Evolutionary conservation across 2,797 vertebrate species (phyloP).

Genomic region (Oreonectes daqikongensis): DNA sequence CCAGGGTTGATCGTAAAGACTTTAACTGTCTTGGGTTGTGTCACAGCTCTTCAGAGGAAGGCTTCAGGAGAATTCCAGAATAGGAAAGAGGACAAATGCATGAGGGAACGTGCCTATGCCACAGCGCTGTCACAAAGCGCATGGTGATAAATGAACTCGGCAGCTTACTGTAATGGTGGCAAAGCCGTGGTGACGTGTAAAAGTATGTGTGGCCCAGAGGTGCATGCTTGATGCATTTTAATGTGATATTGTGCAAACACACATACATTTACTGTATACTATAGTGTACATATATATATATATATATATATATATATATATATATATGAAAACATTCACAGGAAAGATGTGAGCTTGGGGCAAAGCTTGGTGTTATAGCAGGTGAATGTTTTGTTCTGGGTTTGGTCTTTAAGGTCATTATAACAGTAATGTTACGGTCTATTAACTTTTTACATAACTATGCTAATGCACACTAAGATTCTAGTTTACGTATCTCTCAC

Average conservation of each 20-base stretch:
- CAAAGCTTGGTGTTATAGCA: neutral
- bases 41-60: conserved; percentile 33
- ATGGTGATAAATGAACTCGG: conserved; percentile 40
- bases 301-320: neutral
- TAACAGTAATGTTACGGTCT: conserved; percentile 10
- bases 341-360: neutral
- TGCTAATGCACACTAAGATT: neutral
- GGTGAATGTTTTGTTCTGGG: neutral
- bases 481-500: neutral
- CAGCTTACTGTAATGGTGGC: conserved; percentile 35
- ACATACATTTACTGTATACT: neutral
- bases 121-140: conserved; percentile 21
- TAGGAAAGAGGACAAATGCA: conserved; percentile 29
- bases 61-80: neutral
- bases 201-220: conserved; percentile 19
- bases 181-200: neutral
- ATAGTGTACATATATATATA: neutral
- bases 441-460: conserved; percentile 16
- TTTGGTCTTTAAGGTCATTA: conserved; percentile 11
- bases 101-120: conserved; percentile 12
- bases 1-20: conserved; percentile 39
- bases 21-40: conserved; percentile 41
- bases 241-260: neutral
- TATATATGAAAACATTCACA: neutral
- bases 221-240: conserved; percentile 9